phyloP scores from a whole-genome alignment of 2,888 invertebrate genomes.

The Drosophila koepferae region DNA sequence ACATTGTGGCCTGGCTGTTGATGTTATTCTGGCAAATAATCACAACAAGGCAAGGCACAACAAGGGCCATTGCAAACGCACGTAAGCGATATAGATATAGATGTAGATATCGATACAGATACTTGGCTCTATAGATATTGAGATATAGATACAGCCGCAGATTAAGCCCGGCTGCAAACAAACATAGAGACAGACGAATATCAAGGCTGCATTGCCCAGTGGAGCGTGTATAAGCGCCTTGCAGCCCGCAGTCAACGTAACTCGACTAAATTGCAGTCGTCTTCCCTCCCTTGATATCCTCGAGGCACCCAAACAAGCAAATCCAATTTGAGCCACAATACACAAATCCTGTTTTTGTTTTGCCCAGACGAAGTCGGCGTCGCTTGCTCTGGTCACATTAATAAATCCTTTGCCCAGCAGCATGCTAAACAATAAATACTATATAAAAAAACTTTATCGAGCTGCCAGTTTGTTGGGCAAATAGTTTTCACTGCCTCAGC shows the following conservation, averaged over 20 bases:
- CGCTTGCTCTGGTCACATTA: constrained; percentile 44
- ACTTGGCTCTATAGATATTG: constrained; percentile 43
- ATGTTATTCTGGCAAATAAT: constrained; percentile 78
- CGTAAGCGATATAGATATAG: constrained; percentile 68
- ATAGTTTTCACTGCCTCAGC: constrained; percentile 39
- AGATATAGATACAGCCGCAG: constrained; percentile 56
- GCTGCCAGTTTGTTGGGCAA: constrained; percentile 30
- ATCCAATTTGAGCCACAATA: constrained; percentile 79
- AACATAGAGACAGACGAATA: constrained; percentile 30
- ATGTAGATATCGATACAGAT: constrained; percentile 25
- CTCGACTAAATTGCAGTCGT: constrained; percentile 59
- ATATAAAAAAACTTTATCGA: constrained; percentile 27
- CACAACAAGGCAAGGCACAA: constrained; percentile 54
- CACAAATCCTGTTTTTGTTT: constrained; percentile 78
- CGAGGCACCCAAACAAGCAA: constrained; percentile 63
- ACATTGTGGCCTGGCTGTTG: constrained; percentile 53
- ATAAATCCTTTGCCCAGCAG: constrained; percentile 56
- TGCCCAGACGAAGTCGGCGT: constrained; percentile 9
- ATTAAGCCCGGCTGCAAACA: constrained; percentile 58
- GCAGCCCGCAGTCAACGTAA: constrained; percentile 31
- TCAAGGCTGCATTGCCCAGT: constrained; percentile 60
- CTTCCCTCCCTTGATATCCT: constrained; percentile 26
- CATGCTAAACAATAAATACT: constrained; percentile 41
- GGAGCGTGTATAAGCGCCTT: constrained; percentile 60
- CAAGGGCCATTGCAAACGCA: constrained; percentile 74